These are phyloP conservation scores for Drosophila paranaensis DNA, from an alignment of 2,888 invertebrate species.

Conservation along the genomic window DNA sequence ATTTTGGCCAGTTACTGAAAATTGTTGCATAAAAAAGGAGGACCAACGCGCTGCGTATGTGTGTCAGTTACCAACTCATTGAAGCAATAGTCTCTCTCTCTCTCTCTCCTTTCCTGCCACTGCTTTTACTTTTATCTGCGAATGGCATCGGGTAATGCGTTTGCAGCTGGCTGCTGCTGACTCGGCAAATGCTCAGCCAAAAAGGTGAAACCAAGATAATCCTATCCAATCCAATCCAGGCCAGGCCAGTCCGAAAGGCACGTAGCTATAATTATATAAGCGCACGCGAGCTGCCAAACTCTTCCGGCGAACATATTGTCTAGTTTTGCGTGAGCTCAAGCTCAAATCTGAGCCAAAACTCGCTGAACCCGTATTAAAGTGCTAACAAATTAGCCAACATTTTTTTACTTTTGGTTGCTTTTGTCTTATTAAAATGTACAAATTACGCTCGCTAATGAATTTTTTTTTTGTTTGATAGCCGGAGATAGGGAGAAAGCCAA, in stretches of 20 bases:
- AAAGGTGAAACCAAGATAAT: conserved; percentile 46
- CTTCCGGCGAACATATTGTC: conserved; percentile 8
- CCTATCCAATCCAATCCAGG: conserved; percentile 5
- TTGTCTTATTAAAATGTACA: conserved; percentile 40
- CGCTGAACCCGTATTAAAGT: conserved; percentile 12
- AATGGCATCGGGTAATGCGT: conserved; percentile 77
- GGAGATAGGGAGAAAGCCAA: conserved; percentile 13
- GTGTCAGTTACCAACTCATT: conserved; percentile 46
- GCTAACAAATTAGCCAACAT: conserved; percentile 43
- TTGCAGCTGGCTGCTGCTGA: conserved; percentile 68
- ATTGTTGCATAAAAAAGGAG: conserved; percentile 75
- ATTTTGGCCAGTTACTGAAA: conserved; percentile 60
- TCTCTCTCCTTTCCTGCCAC: conserved; percentile 71
- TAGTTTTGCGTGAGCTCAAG: conserved; percentile 7
- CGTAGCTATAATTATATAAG: conserved; percentile 51
- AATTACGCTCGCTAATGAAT: conserved; percentile 66
- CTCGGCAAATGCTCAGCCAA: conserved; percentile 59
- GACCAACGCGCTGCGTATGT: conserved; percentile 41
- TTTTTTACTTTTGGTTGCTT: background rate
- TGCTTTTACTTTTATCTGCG: conserved; percentile 74
- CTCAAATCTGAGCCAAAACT: conserved; percentile 7
- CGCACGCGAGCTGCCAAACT: conserved; percentile 16
- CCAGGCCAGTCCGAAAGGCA: conserved; percentile 18
- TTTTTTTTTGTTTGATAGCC: conserved; percentile 17
- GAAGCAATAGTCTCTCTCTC: conserved; percentile 44